These are phyloP conservation scores for Zygogramma bicolorata DNA, from an alignment of 2,888 invertebrate species.

Conservation along the genomic window DNA sequence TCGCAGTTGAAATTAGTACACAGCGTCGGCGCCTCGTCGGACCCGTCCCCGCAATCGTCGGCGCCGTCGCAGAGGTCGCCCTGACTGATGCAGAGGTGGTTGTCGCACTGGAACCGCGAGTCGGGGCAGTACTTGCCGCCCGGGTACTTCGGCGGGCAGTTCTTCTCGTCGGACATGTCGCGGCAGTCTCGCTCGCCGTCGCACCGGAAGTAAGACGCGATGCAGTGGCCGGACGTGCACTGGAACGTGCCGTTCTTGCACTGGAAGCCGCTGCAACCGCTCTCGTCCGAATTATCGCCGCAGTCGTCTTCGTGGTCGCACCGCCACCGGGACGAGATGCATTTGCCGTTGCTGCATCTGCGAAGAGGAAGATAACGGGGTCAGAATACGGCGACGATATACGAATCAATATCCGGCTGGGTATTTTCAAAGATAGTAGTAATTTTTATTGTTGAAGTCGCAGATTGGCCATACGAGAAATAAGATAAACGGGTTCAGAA, in stretches of 20 bases:
- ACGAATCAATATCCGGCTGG: no score
- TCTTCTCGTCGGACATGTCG: slow-evolving; percentile 90
- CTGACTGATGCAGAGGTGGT: slow-evolving; percentile 91
- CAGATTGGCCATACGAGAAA: no score
- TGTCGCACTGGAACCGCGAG: slow-evolving; percentile 91
- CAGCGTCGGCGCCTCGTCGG: slow-evolving; percentile 85
- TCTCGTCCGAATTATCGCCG: slow-evolving; percentile 93
- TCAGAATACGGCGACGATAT: not conserved
- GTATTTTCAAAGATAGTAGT: no score
- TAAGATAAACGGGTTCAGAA: no score
- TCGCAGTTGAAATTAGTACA: slow-evolving; percentile 91
- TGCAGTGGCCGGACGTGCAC: slow-evolving; percentile 93
- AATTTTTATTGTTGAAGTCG: no score
- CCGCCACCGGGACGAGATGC: slow-evolving; percentile 92
- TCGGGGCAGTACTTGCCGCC: slow-evolving; percentile 90
- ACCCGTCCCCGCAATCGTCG: slow-evolving; percentile 93
- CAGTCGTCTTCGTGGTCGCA: slow-evolving; percentile 98
- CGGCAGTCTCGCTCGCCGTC: slow-evolving; percentile 91
- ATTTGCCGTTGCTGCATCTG: slow-evolving; percentile 85
- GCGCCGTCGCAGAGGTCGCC: slow-evolving; percentile 93
- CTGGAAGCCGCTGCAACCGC: slow-evolving; percentile 83
- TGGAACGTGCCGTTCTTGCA: slow-evolving; percentile 94
- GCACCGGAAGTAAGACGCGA: slow-evolving; percentile 88
- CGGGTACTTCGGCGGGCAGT: slow-evolving; percentile 90
- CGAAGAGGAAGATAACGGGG: not conserved